These are phyloP conservation scores for Melitaea cinxia DNA, from an alignment of 1,140 invertebrate species.

Conservation along the genomic window DNA sequence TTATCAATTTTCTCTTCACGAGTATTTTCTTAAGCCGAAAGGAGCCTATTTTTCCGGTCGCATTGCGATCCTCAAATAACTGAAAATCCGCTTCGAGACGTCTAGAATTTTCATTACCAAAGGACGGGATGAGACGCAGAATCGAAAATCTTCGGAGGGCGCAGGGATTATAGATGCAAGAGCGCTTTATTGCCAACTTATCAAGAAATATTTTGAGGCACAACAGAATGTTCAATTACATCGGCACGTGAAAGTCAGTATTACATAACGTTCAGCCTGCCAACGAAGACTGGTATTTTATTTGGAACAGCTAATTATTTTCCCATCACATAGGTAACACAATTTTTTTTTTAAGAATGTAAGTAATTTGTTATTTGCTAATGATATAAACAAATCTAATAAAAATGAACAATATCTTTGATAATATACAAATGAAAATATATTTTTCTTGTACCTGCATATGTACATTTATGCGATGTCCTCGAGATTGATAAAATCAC, in stretches of 20 bases:
- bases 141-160: conserved; percentile 51
- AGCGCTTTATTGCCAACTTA: conserved; percentile 63
- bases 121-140: conserved; percentile 52
- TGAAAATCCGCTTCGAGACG: conserved; percentile 61
- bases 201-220: conserved; percentile 65
- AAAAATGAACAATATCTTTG: not conserved
- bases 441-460: conserved; percentile 8
- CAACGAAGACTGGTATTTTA: conserved; percentile 51
- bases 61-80: conserved; percentile 58
- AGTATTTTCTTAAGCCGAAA: conserved; percentile 37
- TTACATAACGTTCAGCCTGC: conserved; percentile 31
- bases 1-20: conserved; percentile 30
- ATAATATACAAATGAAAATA: no score
- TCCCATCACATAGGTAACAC: conserved; percentile 51
- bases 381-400: not conserved
- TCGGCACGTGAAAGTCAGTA: conserved; percentile 53
- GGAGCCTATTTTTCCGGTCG: conserved; percentile 46
- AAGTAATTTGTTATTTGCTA: not conserved
- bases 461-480: conserved; percentile 16
- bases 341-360: conserved; percentile 41
- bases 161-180: conserved; percentile 64
- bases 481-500: conserved; percentile 38
- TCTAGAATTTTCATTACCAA: conserved; percentile 76
- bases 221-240: conserved; percentile 72
- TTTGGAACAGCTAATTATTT: conserved; percentile 37